Percentiles rank a stretch among this genome's conserved stretches.
phyloP scores from a whole-genome alignment of 2,113 vertebrate genomes.

The Marcusenius ussheri region DNA sequence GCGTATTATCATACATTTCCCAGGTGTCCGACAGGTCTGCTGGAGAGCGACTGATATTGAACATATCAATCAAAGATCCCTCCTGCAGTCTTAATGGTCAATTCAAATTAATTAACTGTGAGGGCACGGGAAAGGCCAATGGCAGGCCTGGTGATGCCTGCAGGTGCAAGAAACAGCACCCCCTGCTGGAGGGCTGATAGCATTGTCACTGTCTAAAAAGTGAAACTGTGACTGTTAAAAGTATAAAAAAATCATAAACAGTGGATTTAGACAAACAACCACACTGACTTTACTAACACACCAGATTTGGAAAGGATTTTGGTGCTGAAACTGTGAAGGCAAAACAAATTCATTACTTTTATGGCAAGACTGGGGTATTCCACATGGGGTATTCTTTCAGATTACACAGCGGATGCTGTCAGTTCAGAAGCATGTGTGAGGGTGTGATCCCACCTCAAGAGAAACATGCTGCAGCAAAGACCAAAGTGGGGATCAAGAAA shows the following conservation, averaged over 20 bases:
- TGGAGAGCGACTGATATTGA: slow-evolving; percentile 71
- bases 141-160: slow-evolving; percentile 45
- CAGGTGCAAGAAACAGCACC: not conserved
- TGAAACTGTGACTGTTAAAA: not conserved
- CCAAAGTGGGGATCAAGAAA: not conserved
- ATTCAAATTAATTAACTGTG: slow-evolving; percentile 86
- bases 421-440: not conserved
- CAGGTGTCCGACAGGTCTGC: slow-evolving; percentile 76
- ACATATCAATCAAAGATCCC: slow-evolving; percentile 79
- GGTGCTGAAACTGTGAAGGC: not conserved
- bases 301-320: not conserved
- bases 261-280: not conserved
- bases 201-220: not conserved
- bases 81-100: slow-evolving; percentile 79
- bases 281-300: not conserved
- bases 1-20: slow-evolving; percentile 79
- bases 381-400: not conserved
- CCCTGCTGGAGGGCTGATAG: slow-evolving; percentile 27
- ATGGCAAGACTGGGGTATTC: not conserved
- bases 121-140: slow-evolving; percentile 48
- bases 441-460: not conserved
- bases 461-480: not conserved
- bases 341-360: not conserved
- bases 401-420: not conserved
- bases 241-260: not conserved